Conservation (phyloP, 2,888 invertebrate genomes). For the Coremacera marginata region DNA sequence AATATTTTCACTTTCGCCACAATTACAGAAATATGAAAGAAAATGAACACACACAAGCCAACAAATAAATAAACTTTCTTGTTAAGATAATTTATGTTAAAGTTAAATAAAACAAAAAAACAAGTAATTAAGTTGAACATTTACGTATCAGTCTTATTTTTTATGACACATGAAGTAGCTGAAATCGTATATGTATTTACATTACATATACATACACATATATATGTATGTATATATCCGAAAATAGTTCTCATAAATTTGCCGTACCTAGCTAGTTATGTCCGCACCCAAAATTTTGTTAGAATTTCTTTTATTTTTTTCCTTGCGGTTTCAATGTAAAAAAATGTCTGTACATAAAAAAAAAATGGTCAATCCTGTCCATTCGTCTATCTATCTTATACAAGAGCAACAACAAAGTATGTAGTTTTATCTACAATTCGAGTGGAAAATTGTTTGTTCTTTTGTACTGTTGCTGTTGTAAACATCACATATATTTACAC, state of each 20-base stretch:
- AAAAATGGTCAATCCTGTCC: neutral
- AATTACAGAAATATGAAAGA: too few species aligned
- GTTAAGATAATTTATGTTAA: too few species aligned
- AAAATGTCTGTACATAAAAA: too few species aligned
- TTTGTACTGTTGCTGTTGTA: neutral
- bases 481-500: neutral
- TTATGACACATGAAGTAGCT: too few species aligned
- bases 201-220: neutral
- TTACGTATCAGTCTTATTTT: too few species aligned
- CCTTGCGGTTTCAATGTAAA: too few species aligned
- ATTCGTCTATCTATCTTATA: neutral
- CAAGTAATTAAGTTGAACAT: too few species aligned
- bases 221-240: neutral
- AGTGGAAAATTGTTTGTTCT: slow-evolving; percentile 1
- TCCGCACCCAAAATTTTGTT: neutral
- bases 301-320: too few species aligned
- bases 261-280: neutral
- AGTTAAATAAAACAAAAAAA: too few species aligned
- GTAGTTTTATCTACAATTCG: neutral
- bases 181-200: neutral
- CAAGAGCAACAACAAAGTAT: neutral
- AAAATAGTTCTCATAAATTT: neutral
- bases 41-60: too few species aligned
- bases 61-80: too few species aligned
- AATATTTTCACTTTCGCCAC: too few species aligned